A percentile compares a stretch with the other conserved stretches of the same genome.
Conservation (phyloP, 2,113 vertebrate genomes). For the Gobius niger region DNA sequence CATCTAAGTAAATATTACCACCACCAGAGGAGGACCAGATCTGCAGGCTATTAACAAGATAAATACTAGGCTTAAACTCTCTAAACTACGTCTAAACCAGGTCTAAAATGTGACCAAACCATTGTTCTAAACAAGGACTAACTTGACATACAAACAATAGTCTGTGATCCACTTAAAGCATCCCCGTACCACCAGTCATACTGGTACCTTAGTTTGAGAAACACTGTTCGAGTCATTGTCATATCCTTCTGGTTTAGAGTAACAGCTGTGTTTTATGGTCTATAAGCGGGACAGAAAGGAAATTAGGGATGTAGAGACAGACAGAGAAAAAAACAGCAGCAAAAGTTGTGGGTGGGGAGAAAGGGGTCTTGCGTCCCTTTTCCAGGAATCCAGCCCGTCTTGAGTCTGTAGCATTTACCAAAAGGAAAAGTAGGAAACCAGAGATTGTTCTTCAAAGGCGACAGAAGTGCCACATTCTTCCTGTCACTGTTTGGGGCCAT, state of each 20-base stretch:
- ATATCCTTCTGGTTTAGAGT: background rate
- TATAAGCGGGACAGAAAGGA: conserved; percentile 61
- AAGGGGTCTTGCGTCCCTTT: conserved; percentile 59
- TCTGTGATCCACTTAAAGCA: no score
- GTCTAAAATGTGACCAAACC: no score
- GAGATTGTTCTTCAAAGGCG: conserved; percentile 58
- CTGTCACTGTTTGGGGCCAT: conserved; percentile 52
- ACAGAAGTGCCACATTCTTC: conserved; percentile 71
- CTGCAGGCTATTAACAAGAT: no score
- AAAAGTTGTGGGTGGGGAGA: conserved; percentile 29
- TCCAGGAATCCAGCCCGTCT: conserved; percentile 73
- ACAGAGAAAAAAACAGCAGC: conserved; percentile 28
- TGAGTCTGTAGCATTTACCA: conserved; percentile 48
- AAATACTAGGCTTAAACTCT: no score
- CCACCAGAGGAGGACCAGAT: no score
- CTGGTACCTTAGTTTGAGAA: no score
- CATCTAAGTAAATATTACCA: no score
- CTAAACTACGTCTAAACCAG: no score
- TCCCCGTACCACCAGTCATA: no score
- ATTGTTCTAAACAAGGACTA: no score
- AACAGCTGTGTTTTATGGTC: conserved; percentile 45
- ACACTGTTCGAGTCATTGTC: background rate
- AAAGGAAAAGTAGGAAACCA: conserved; percentile 63
- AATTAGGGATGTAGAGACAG: conserved; percentile 67
- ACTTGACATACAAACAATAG: no score